These are phyloP conservation scores for Bembecia ichneumoniformis DNA, from an alignment of 2,888 invertebrate genomes.

Conservation along the genomic window DNA sequence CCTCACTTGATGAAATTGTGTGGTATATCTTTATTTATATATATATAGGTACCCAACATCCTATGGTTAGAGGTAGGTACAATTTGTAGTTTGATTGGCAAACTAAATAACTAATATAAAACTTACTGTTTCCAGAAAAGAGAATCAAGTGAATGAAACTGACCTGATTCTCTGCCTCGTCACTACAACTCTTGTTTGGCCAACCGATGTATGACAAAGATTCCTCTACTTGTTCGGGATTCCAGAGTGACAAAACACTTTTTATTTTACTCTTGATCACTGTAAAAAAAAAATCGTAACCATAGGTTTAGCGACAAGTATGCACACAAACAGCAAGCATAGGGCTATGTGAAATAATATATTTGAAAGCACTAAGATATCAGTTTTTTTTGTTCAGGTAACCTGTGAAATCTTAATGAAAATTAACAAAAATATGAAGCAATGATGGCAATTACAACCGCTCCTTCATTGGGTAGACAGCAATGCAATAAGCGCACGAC, in stretches of 20 bases:
- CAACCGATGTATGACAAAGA: conserved; percentile 87
- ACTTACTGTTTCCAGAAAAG: too few relatives aligned
- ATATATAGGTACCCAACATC: background rate
- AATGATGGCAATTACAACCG: too few relatives aligned
- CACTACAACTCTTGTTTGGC: conserved; percentile 68
- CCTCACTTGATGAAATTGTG: background rate
- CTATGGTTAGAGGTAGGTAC: background rate
- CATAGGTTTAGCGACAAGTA: background rate
- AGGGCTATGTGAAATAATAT: too few relatives aligned
- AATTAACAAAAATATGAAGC: too few relatives aligned
- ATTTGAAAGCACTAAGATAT: too few relatives aligned
- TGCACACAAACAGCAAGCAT: too few relatives aligned
- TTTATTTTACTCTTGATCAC: conserved; percentile 75
- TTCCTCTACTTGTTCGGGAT: conserved; percentile 88
- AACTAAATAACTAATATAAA: too few relatives aligned
- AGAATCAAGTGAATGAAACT: too few relatives aligned
- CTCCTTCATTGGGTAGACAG: too few relatives aligned
- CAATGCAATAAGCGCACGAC: too few relatives aligned
- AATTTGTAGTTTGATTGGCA: background rate
- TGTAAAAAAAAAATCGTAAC: conserved; percentile 16
- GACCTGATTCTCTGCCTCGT: conserved; percentile 40
- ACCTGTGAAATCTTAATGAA: too few relatives aligned
- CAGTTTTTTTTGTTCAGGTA: too few relatives aligned
- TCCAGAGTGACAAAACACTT: conserved; percentile 86
- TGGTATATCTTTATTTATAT: background rate